A percentile compares a stretch with the other conserved stretches of the same genome.
These are phyloP conservation scores for Plectrocnemia conspersa DNA, from an alignment of 1,140 invertebrate genomes.

Conservation along the genomic window DNA sequence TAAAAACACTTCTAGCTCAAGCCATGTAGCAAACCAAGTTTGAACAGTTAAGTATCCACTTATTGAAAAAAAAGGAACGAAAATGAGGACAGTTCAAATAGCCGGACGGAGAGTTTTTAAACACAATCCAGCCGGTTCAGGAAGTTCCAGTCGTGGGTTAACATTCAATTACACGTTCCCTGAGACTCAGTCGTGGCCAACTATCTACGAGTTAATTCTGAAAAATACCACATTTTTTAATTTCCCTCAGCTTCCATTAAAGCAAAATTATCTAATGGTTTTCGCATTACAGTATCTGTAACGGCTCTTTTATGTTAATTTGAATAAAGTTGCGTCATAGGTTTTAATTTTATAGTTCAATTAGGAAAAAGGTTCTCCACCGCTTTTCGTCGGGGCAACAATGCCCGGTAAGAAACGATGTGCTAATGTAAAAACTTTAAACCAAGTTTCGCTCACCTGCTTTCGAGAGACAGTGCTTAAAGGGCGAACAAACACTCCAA, in stretches of 20 bases:
- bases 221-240: background rate
- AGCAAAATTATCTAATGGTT: background rate
- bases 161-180: conserved; percentile 31
- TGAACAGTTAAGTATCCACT: too few relatives aligned
- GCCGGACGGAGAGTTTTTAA: conserved; percentile 22
- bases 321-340: background rate
- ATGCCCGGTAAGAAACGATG: conserved; percentile 10
- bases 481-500: too few relatives aligned
- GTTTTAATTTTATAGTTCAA: background rate
- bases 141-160: conserved; percentile 24
- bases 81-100: conserved; percentile 22
- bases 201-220: background rate
- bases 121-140: conserved; percentile 24
- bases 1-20: too few relatives aligned
- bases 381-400: background rate
- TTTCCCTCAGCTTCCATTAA: background rate
- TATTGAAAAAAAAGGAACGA: too few relatives aligned
- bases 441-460: conserved; percentile 16
- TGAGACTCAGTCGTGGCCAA: background rate
- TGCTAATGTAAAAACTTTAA: conserved; percentile 23
- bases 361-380: background rate
- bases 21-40: too few relatives aligned
- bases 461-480: too few relatives aligned
- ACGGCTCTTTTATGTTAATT: background rate
- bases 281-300: background rate